Conservation (phyloP, 1,140 invertebrate genomes). For the Pygmarrhopalites habei region DNA sequence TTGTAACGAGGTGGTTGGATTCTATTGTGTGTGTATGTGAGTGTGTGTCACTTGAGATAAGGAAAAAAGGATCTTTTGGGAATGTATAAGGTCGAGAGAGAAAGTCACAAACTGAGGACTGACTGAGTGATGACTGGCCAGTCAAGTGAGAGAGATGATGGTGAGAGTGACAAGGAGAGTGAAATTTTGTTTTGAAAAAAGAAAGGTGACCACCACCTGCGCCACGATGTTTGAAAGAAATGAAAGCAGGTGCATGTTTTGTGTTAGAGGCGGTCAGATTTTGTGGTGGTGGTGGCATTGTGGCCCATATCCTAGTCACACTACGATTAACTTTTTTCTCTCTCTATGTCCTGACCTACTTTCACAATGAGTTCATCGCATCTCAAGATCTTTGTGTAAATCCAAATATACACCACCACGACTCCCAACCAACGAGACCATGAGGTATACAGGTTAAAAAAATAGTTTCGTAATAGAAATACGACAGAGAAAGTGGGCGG, state of each 20-base stretch:
- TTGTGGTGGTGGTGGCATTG: slow-evolving; percentile 9
- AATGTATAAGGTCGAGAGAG: no score
- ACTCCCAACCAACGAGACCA: neutral
- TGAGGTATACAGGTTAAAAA: no score
- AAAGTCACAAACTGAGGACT: neutral
- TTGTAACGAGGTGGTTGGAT: no score
- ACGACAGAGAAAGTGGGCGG: no score
- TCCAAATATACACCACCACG: neutral
- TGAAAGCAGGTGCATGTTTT: neutral
- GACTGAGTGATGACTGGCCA: slow-evolving; percentile 5
- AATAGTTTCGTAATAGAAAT: no score
- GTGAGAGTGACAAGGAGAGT: slow-evolving; percentile 5
- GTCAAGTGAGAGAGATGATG: neutral
- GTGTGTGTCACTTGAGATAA: no score
- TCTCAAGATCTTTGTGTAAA: slow-evolving; percentile 26
- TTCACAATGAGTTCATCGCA: slow-evolving; percentile 38
- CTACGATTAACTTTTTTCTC: no score
- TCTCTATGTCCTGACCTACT: slow-evolving; percentile 27
- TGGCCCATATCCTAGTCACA: neutral
- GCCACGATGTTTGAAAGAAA: neutral
- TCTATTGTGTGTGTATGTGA: no score
- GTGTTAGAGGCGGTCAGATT: neutral
- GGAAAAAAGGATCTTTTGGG: neutral
- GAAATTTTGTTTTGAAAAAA: slow-evolving; percentile 14
- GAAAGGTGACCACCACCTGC: slow-evolving; percentile 10